Evolutionary conservation across 2,113 vertebrate species (phyloP), one percentile per base, ranked within the genome.

Genomic region (Chrysemys picta): DNA sequence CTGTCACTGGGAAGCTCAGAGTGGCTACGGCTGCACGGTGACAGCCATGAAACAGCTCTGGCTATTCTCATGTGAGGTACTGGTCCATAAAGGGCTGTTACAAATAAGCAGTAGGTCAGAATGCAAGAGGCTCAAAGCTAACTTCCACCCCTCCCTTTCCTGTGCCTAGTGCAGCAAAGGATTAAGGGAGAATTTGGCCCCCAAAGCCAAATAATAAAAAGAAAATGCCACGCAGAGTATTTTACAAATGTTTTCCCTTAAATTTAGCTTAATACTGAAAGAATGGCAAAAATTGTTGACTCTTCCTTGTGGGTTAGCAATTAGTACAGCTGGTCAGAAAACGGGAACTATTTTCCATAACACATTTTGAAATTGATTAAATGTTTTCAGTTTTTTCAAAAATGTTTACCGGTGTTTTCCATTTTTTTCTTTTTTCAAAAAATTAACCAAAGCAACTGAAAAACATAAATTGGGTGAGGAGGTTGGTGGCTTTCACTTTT

Each of bases 171-270:
- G 56, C 78, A 87, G 62, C 49, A 21, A 53, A 82, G n/a, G 89
- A 91, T 90, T 79, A 84, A 93, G 93, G 86, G 82, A 76, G 89
- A 65, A 62, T 87, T 80, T 87, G 84, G 85, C 56, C 84, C 88
- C 24, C 42, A 69, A 24, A 93, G 82, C 65, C n/a, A 72, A 38
- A 22, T 22, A 38, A 72, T 0, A 0, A 91, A 65, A 54, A 88
- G 87, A 52, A 93, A 95, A 92, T 84, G 62, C 93, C 56, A 2
- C 2, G 2, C 54, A 24, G 72, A 88, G 35, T 69, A 80, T 93
- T 95, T 93, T 80, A 83, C 53, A 95, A 89, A 83, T 50, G 50
- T 96, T 95, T 80, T 42, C 80, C 86, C 91, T 80, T 52, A 22
- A 38, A 10, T 94, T 54, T 38, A 50, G 2, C 89, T 85, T 87